Percentiles rank a stretch among this genome's conserved stretches.
Evolutionary conservation across 1,140 invertebrate species (phyloP).

Genomic region (Carposina sasakii): DNA sequence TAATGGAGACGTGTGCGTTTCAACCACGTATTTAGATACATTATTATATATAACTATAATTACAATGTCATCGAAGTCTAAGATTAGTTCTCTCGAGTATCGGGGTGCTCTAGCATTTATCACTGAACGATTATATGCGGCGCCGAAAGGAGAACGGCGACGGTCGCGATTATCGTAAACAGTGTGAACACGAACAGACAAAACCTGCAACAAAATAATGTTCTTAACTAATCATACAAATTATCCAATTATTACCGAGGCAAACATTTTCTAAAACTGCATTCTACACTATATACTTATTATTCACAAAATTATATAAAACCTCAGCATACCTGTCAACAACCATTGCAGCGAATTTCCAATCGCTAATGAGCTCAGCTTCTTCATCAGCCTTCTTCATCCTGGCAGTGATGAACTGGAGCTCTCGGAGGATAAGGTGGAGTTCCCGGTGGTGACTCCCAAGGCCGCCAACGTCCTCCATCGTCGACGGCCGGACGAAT

Average conservation of each 20-base stretch:
- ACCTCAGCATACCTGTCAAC: slow-evolving; percentile 83
- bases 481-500: slow-evolving; percentile 75
- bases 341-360: slow-evolving; percentile 99
- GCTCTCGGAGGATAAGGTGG: slow-evolving; percentile 89
- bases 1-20: slow-evolving; percentile 62
- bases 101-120: slow-evolving; percentile 30
- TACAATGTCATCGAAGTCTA: slow-evolving; percentile 34
- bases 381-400: slow-evolving; percentile 93
- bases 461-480: slow-evolving; percentile 74
- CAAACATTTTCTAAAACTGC: not conserved
- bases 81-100: slow-evolving; percentile 59
- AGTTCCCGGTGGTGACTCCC: slow-evolving; percentile 79
- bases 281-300: not conserved
- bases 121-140: slow-evolving; percentile 97
- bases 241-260: not conserved
- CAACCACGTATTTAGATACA: slow-evolving; percentile 40
- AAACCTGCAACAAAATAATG: slow-evolving; percentile 76
- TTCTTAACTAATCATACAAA: not conserved
- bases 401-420: slow-evolving; percentile 93
- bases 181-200: slow-evolving; percentile 97
- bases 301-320: not conserved
- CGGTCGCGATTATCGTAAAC: slow-evolving; percentile 96
- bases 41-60: slow-evolving; percentile 38
- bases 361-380: slow-evolving; percentile 94
- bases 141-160: slow-evolving; percentile 93